Evolutionary conservation across 2,797 vertebrate species (phyloP).

Genomic region (Helostoma temminkii): DNA sequence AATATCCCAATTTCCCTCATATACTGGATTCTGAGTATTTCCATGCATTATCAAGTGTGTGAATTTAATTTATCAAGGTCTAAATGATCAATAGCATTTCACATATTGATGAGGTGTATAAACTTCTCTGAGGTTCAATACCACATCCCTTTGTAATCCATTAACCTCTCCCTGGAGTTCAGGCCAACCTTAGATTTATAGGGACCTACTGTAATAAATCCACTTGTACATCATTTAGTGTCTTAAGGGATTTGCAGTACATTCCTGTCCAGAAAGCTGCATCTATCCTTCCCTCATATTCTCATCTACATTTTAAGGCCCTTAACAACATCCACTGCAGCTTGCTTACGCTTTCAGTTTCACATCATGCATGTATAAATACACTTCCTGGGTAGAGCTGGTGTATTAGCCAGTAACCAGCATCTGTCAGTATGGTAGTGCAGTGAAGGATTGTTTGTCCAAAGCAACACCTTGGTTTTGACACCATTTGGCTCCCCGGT

Average conservation of each 20-base stretch:
- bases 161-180: conserved; percentile 90
- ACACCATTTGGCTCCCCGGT: conserved; percentile 75
- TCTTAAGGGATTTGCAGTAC: conserved; percentile 83
- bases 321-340: conserved; percentile 28
- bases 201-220: conserved; percentile 88
- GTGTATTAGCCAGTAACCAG: conserved; percentile 30
- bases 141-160: conserved; percentile 90
- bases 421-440: conserved; percentile 5
- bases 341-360: conserved; percentile 30
- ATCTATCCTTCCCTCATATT: conserved; percentile 68
- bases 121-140: conserved; percentile 88
- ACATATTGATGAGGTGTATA: conserved; percentile 90
- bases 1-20: conserved; percentile 51
- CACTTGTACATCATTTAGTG: conserved; percentile 89
- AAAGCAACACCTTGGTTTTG: conserved; percentile 80
- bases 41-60: conserved; percentile 83
- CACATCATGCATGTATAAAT: conserved; percentile 9
- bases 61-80: conserved; percentile 88
- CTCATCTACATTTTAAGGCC: conserved; percentile 62
- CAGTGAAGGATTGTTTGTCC: conserved; percentile 61
- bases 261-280: conserved; percentile 77
- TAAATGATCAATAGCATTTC: conserved; percentile 87
- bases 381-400: conserved; percentile 9
- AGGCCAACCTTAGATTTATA: conserved; percentile 89
- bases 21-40: conserved; percentile 72